These are phyloP conservation scores for Unio pictorum DNA, from an alignment of 2,888 invertebrate species.

Conservation along the genomic window DNA sequence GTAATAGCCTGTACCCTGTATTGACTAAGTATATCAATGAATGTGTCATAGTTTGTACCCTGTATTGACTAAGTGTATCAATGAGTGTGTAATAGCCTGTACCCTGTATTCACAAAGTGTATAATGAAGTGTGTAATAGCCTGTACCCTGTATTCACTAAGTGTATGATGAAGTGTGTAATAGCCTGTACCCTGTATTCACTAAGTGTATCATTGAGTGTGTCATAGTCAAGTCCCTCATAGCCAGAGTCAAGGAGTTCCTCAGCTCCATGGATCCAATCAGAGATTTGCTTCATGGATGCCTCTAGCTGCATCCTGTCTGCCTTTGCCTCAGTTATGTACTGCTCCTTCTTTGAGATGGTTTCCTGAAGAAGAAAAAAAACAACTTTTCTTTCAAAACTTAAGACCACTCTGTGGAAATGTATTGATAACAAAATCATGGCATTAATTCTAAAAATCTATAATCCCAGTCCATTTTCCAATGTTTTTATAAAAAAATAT, in stretches of 20 bases:
- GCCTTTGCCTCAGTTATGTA: slow-evolving; percentile 56
- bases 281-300: slow-evolving; percentile 56
- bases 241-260: slow-evolving; percentile 75
- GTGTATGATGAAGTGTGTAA: too few relatives aligned
- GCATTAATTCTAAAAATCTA: neutral
- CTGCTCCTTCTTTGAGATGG: slow-evolving; percentile 58
- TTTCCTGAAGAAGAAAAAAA: slow-evolving; percentile 39
- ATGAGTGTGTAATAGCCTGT: slow-evolving; percentile 1
- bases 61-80: slow-evolving; percentile 77
- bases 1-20: slow-evolving; percentile 78
- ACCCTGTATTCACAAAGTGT: slow-evolving; percentile 90
- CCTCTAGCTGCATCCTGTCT: slow-evolving; percentile 57
- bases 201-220: slow-evolving; percentile 87
- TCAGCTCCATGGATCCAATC: slow-evolving; percentile 66
- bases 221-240: slow-evolving; percentile 90
- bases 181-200: slow-evolving; percentile 80
- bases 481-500: too few relatives aligned
- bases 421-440: neutral
- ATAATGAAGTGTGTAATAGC: slow-evolving; percentile 86
- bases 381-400: neutral
- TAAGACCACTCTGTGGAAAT: neutral
- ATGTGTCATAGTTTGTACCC: slow-evolving; percentile 80
- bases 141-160: slow-evolving; percentile 78
- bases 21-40: slow-evolving; percentile 84
- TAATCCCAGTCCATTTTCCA: neutral